Evolutionary conservation across 2,797 vertebrate species (phyloP), one percentile per base, ranked within the genome.

Genomic region (Periparus ater): DNA sequence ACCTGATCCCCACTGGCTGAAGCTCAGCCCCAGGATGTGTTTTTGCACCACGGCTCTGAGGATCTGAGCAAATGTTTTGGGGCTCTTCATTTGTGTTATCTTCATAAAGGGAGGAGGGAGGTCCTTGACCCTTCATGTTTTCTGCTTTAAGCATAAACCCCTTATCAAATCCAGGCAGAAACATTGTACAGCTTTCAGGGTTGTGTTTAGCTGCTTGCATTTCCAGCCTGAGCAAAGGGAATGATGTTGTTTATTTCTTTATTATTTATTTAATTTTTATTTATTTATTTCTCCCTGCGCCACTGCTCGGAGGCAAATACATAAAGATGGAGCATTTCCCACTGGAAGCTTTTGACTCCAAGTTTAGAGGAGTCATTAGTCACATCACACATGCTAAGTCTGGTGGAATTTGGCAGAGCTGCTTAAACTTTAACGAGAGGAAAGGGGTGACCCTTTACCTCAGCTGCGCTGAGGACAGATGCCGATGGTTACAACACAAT

Each of bases 361-460:
- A 54, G 91, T 74, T 76, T 70, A 73, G 87, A 58, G 38, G 85
- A 92, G 79, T 20, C 93, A 70, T 93, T 65, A 91, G 79, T 71
- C 94, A 86, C 20, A 38, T 96, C 89, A 78, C 93, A 79, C 66
- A 44, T 27, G 60, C 92, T 94, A 88, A 74, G 71, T 34, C 73
- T 79, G 86, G 79, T 76, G 76, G 94, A 96, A 93, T 94, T 68
- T 90, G 82, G 89, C 77, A 36, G 60, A 54, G 83, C 79, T 95
- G 80, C 74, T 90, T 95, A 84, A 93, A 91, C 58, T 90, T 93
- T 82, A 95, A 93, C 42, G 18, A 79, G 91, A 55, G 40, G 79
- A 34, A 90, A 87, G 89, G 89, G 92, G 82, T 32, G 92, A 92
- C 85, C 83, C 42, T 94, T 95, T 79, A 60, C 94, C 80, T 84